Evolutionary conservation across 2,797 vertebrate species (phyloP).

Genomic region (Discoglossus pictus): DNA sequence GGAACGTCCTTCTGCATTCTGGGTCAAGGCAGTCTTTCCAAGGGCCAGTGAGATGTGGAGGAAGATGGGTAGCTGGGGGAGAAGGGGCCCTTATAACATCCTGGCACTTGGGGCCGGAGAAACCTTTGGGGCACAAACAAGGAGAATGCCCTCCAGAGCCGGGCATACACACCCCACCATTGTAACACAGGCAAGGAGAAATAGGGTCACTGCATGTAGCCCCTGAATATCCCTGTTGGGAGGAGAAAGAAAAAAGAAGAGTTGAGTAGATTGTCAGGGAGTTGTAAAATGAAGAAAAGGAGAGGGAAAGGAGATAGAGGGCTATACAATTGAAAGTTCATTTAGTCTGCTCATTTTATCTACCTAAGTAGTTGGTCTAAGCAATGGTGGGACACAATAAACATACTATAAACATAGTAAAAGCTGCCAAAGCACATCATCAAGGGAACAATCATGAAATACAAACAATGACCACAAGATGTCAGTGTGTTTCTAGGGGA

Average conservation of each 20-base stretch:
- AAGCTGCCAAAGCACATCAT: too few relatives aligned
- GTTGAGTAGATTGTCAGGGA: neutral
- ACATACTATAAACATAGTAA: too few relatives aligned
- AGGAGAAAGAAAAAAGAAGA: neutral
- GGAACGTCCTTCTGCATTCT: conserved; percentile 78
- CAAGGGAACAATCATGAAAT: too few relatives aligned
- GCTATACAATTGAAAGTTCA: too few relatives aligned
- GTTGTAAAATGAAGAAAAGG: too few relatives aligned
- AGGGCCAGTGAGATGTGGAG: conserved; percentile 67
- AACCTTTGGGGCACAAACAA: conserved; percentile 50
- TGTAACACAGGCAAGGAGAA: conserved; percentile 15
- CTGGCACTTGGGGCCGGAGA: conserved; percentile 18
- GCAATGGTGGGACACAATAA: too few relatives aligned
- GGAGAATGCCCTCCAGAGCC: conserved; percentile 28
- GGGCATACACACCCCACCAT: conserved; percentile 17
- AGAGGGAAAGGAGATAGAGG: too few relatives aligned
- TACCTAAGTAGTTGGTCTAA: too few relatives aligned
- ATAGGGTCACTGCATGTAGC: conserved; percentile 26
- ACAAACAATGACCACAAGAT: neutral
- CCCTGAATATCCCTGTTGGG: conserved; percentile 46
- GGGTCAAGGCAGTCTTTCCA: conserved; percentile 73
- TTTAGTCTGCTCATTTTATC: too few relatives aligned
- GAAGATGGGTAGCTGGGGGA: conserved; percentile 55
- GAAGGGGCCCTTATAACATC: neutral
- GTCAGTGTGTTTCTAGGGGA: too few relatives aligned